Base-by-base conservation (phyloP, 2,113 vertebrate species). In the Sardina pilchardus region DNA sequence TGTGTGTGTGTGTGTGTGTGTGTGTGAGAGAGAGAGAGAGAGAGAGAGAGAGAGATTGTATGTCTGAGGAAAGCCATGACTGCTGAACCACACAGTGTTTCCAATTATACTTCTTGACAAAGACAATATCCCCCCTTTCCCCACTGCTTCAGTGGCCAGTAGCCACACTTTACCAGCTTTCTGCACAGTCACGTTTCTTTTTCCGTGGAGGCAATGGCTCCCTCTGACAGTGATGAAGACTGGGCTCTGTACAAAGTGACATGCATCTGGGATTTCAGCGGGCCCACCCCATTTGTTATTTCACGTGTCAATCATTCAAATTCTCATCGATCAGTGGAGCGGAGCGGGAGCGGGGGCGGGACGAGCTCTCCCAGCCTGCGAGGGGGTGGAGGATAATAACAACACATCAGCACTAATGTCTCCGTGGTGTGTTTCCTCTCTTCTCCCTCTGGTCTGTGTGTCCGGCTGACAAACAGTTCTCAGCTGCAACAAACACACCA, bases 381-480 rank as follows among this genome's bases (percentile, higher is more conserved):
- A 21, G 19, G 53, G 21, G 19, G 17, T 4, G 53, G 53, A 56
- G 53, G 53, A 56, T 21, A 6, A 56, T 21, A 24, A 56, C 6
- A 56, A 56, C 19, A 56, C 53, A 56, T 56, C 53, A 56, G 53
- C 53, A 56, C 53, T 56, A 56, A 21, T 56, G 53, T 82, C 53
- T 34, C 39, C 17, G 56, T 34, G 36, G n/a, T 59, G 39, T 56
- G 53, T 56, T 21, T 47, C 45, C 4, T 6, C 53, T 56, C 53
- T 24, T 21, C 53, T 24, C 53, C 53, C 19, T 56, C 53, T 24
- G 19, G 53, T 24, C 17, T 56, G 53, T 56, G 53, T 56, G 53
- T 56, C 19, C 19, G 36, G 42, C 81, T 82, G 53, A 43, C 81
- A 86, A 26, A 82, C 34, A 67, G 56, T 16, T 82, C 63, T 82